Conservation (phyloP, 2,113 vertebrate species). For the Puntigrus tetrazona region DNA sequence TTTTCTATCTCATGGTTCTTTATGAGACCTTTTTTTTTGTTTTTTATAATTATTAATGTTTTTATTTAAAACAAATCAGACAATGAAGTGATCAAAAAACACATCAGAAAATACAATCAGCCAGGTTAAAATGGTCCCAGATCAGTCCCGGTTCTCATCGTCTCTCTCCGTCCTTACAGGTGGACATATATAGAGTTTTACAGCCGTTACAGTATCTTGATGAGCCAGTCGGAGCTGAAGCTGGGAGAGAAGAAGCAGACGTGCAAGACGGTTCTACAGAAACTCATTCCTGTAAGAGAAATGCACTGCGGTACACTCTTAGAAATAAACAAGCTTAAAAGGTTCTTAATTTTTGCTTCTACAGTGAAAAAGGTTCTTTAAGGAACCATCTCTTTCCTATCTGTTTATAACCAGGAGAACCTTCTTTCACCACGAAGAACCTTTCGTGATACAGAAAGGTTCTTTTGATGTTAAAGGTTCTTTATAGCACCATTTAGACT, state of each 20-base stretch:
- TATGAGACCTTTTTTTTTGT: background rate
- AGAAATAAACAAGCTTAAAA: no score
- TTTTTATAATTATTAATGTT: background rate
- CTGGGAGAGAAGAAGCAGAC: constrained; percentile 86
- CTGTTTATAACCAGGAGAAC: no score
- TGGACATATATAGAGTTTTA: constrained; percentile 99
- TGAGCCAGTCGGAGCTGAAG: constrained; percentile 83
- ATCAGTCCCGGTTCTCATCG: background rate
- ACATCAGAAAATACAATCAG: background rate
- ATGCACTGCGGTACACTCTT: background rate
- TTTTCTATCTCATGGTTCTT: background rate
- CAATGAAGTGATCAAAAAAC: background rate
- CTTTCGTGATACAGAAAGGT: no score
- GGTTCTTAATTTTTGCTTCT: no score
- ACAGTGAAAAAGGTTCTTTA: no score
- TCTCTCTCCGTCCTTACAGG: constrained; percentile 70
- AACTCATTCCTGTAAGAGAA: constrained; percentile 86
- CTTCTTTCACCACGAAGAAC: no score
- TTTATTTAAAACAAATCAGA: background rate
- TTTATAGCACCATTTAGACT: no score
- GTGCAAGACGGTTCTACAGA: constrained; percentile 85
- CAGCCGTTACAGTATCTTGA: constrained; percentile 93
- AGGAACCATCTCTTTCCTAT: no score
- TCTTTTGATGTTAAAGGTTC: no score
- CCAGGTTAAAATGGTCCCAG: background rate